Evolutionary conservation across 2,888 invertebrate genomes (phyloP), one percentile per base, ranked within the genome.

Genomic region (Lordiphosa fenestrarum): DNA sequence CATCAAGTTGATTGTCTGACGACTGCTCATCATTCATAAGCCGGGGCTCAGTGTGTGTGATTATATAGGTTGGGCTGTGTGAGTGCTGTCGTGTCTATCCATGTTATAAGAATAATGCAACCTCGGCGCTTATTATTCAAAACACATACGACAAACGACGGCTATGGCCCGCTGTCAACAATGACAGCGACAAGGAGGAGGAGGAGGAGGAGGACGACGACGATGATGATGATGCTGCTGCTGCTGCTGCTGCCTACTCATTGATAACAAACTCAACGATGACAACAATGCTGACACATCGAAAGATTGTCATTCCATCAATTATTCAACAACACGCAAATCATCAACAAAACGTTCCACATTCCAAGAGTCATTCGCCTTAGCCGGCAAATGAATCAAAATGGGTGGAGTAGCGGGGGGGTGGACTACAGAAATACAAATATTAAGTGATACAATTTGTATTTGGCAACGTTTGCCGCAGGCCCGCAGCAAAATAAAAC

Each of bases 261-360:
- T 50, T 70, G 77, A 81, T 74, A 81, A 70, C 75, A 70, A 30
- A 62, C 52, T 60, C 60, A 48, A 55, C 62, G 60, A 40, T 68
- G 68, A 62, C 54, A 66, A 82, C 77, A 78, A 73, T 75, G 80
- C 80, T 78, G 80, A 78, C 78, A 83, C 80, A 83, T 76, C 72
- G 72, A 68, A 66, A 69, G 68, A 74, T 74, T 84, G 84, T 77
- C 76, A 78, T 82, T 74, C 72, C 71, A 84, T 82, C 84, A 84
- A 84, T 84, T 82, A 82, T 82, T 68, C 80, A 84, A 51, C 51
- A 66, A 73, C 74, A 78, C 77, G 74, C 83, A 82, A 82, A 76
- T 84, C 76, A 78, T 78, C 70, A 74, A 72, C 73, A 69, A 73
- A 74, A 74, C 68, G 62, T 68, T 68, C 54, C 49, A 66, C 71